Evolutionary conservation across 1,140 invertebrate genomes (phyloP).

Genomic region (Drosophila kanapiae): DNA sequence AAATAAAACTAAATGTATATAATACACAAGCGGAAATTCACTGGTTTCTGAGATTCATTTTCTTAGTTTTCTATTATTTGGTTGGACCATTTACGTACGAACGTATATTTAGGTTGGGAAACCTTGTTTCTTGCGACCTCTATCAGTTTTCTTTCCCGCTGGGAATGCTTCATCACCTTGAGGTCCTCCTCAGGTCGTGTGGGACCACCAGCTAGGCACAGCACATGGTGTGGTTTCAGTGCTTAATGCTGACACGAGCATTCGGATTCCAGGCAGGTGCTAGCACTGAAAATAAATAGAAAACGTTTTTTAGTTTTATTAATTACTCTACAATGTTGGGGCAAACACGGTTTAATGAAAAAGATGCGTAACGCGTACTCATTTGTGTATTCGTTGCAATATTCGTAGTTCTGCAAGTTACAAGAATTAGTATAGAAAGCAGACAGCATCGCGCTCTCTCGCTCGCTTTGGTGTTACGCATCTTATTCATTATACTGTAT

Average conservation of each 20-base stretch:
- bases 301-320: background rate
- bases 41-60: background rate
- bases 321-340: too few species aligned
- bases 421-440: too few species aligned
- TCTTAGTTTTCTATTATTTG: background rate
- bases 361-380: too few species aligned
- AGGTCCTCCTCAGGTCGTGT: background rate
- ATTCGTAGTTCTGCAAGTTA: too few species aligned
- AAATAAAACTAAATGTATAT: slow-evolving; percentile 71
- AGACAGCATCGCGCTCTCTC: too few species aligned
- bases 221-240: slow-evolving; percentile 9
- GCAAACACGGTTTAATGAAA: too few species aligned
- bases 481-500: too few species aligned
- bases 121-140: slow-evolving; percentile 4
- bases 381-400: too few species aligned
- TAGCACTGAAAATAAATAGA: background rate
- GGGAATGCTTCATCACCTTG: background rate
- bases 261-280: background rate
- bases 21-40: slow-evolving; percentile 41
- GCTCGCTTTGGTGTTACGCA: too few species aligned
- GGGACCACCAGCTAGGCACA: slow-evolving; percentile 12
- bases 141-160: background rate
- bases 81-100: background rate
- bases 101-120: background rate
- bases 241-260: background rate